phyloP scores from a whole-genome alignment of 2,113 vertebrate species.

The Tauraco erythrolophus region DNA sequence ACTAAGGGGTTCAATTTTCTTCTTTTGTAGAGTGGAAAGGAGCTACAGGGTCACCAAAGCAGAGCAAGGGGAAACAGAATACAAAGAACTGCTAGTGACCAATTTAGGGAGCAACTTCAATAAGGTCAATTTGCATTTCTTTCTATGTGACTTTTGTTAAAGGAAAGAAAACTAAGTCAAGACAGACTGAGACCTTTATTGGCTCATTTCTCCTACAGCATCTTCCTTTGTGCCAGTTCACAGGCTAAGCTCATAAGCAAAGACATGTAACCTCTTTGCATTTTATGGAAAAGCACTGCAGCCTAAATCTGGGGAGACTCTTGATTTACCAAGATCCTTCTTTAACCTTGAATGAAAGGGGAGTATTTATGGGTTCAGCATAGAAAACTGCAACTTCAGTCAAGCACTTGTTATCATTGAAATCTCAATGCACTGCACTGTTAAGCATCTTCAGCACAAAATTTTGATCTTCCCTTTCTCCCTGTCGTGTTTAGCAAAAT shows the following conservation, averaged over 20 bases:
- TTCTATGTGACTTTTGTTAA: neutral
- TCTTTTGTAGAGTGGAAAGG: neutral
- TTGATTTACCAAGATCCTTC: neutral
- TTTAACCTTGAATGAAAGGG: neutral
- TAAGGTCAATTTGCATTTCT: neutral
- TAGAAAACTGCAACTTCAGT: neutral
- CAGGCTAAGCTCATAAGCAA: neutral
- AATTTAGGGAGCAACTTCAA: neutral
- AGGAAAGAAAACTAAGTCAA: neutral
- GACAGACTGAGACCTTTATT: neutral
- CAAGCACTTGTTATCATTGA: neutral
- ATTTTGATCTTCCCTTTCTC: neutral
- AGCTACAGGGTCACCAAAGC: neutral
- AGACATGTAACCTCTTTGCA: neutral
- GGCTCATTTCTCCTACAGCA: neutral
- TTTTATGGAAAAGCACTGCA: neutral
- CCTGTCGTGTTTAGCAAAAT: neutral
- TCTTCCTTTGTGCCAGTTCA: neutral
- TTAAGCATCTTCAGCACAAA: neutral
- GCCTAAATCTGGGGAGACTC: neutral
- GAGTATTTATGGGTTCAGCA: neutral
- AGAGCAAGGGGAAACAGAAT: neutral
- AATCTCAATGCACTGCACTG: neutral
- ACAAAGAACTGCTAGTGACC: neutral
- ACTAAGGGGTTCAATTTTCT: neutral